Percentiles rank a stretch among this genome's conserved stretches.
Conservation (phyloP, 2,113 vertebrate species). For the Polyodon spathula region DNA sequence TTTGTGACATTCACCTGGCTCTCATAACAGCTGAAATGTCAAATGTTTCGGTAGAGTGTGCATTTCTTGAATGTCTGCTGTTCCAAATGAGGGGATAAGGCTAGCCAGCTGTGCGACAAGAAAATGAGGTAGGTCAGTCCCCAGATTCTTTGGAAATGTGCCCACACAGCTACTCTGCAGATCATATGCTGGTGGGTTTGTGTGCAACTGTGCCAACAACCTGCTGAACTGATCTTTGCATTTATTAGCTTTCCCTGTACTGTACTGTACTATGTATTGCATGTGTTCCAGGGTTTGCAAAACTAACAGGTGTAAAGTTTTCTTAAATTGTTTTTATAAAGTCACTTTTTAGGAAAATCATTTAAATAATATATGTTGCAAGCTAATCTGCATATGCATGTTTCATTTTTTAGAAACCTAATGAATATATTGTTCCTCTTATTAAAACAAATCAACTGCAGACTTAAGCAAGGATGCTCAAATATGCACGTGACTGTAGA, state of each 20-base stretch:
- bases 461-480: not conserved
- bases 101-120: slow-evolving; percentile 8
- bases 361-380: too few species aligned
- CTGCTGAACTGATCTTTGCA: too few species aligned
- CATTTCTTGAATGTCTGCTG: slow-evolving; percentile 5
- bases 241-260: too few species aligned
- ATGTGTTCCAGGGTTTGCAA: too few species aligned
- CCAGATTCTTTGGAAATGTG: not conserved
- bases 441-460: not conserved
- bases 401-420: not conserved
- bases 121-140: slow-evolving; percentile 7
- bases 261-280: too few species aligned
- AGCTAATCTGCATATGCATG: too few species aligned
- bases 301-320: too few species aligned
- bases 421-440: not conserved
- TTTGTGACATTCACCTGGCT: slow-evolving; percentile 15
- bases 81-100: slow-evolving; percentile 14
- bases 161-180: not conserved
- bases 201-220: too few species aligned
- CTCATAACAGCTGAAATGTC: slow-evolving; percentile 19
- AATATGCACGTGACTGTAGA: not conserved
- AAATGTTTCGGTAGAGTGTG: not conserved
- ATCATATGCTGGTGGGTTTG: not conserved
- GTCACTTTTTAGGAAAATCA: too few species aligned
- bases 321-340: too few species aligned